Conservation (phyloP, 2,888 invertebrate species). For the Athalia rosae region DNA sequence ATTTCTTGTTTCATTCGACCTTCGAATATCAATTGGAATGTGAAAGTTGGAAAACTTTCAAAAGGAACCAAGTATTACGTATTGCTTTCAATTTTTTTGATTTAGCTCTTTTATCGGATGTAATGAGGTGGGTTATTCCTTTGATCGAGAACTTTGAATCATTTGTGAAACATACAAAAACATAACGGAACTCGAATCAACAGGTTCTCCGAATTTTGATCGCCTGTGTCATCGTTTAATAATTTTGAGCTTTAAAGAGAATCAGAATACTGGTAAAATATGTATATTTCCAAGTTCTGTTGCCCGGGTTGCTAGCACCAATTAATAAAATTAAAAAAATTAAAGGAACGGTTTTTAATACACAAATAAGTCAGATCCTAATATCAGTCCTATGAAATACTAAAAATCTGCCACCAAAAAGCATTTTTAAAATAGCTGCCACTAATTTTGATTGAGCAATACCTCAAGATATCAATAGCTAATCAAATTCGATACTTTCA, state of each 20-base stretch:
- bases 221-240: too few relatives aligned
- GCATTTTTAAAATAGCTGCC: conserved; percentile 19
- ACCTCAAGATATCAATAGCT: neutral
- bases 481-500: too few relatives aligned
- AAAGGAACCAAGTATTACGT: neutral
- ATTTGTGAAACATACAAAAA: too few relatives aligned
- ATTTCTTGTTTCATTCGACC: too few relatives aligned
- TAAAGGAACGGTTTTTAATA: conserved; percentile 4
- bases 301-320: neutral
- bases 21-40: neutral
- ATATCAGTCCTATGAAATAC: conserved; percentile 44
- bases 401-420: conserved; percentile 22
- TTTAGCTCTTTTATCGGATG: too few relatives aligned
- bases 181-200: too few relatives aligned
- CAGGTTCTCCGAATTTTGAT: neutral
- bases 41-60: neutral
- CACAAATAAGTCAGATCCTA: conserved; percentile 15
- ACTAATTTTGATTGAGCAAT: conserved; percentile 7
- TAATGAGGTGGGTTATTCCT: too few relatives aligned
- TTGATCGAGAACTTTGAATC: too few relatives aligned
- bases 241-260: neutral
- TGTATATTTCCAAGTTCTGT: neutral
- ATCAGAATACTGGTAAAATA: conserved; percentile 8
- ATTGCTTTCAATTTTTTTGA: too few relatives aligned
- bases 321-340: conserved; percentile 5